phyloP scores from a whole-genome alignment of 2,888 invertebrate genomes.

The Hybos culiciformis region DNA sequence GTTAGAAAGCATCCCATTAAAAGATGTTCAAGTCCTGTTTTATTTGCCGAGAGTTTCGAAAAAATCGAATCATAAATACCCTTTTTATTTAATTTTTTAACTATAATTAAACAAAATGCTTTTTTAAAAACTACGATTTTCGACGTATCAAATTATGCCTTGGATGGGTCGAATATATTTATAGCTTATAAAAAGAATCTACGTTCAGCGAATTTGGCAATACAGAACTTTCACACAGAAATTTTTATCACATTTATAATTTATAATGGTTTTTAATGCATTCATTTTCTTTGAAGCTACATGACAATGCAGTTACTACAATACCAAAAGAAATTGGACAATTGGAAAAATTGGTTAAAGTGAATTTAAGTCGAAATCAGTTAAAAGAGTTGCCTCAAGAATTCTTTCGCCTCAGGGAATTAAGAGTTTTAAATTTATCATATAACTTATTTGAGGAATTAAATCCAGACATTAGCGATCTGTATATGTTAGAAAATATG shows the following conservation, averaged over 20 bases:
- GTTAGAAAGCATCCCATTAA: too few relatives aligned
- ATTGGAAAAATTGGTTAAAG: conserved; percentile 49
- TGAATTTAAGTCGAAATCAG: conserved; percentile 58
- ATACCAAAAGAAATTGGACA: conserved; percentile 62
- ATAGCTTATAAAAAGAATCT: too few relatives aligned
- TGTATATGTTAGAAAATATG: conserved; percentile 63
- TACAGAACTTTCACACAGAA: background rate
- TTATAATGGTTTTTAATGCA: conserved; percentile 5
- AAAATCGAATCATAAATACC: too few relatives aligned
- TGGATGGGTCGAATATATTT: too few relatives aligned
- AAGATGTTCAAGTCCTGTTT: too few relatives aligned
- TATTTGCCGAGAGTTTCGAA: too few relatives aligned
- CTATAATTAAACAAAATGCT: too few relatives aligned
- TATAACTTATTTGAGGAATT: conserved; percentile 56
- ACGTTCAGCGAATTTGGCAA: too few relatives aligned
- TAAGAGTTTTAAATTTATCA: conserved; percentile 58
- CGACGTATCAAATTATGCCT: too few relatives aligned
- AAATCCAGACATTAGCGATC: conserved; percentile 58
- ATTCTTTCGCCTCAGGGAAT: conserved; percentile 53
- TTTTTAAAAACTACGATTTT: too few relatives aligned
- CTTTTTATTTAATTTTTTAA: too few relatives aligned
- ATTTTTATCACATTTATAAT: background rate
- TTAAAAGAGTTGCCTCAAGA: conserved; percentile 45
- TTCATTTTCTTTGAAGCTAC: conserved; percentile 44
- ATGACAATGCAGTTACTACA: conserved; percentile 63